phyloP scores from a whole-genome alignment of 2,797 vertebrate genomes.

The Pygocentrus nattereri region DNA sequence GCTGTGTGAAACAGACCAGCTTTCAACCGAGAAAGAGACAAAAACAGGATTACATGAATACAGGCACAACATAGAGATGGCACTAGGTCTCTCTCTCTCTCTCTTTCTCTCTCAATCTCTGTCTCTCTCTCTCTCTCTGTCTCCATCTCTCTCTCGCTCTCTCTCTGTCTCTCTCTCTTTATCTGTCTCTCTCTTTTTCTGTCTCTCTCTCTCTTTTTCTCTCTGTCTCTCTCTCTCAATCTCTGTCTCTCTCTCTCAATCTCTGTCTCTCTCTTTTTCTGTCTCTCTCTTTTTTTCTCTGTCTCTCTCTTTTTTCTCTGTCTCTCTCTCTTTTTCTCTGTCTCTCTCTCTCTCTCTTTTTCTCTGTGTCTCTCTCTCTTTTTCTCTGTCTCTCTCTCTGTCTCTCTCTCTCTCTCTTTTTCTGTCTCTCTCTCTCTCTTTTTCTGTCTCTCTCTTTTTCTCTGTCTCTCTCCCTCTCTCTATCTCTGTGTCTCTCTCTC shows the following conservation, averaged over 20 bases:
- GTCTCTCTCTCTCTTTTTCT: background rate
- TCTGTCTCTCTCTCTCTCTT: background rate
- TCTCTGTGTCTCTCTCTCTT: background rate
- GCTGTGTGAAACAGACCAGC: too few relatives aligned
- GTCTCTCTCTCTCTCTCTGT: background rate
- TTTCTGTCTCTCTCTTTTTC: background rate
- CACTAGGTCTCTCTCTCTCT: background rate
- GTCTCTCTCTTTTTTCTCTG: background rate
- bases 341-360: background rate
- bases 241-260: too few relatives aligned
- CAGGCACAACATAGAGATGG: background rate
- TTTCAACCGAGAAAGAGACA: too few relatives aligned
- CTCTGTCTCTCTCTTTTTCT: background rate
- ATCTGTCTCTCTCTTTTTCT: too few relatives aligned
- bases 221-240: constrained; percentile 5
- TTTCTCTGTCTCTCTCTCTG: background rate
- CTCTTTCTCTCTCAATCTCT: background rate
- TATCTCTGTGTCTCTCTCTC: background rate
- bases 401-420: background rate
- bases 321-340: background rate
- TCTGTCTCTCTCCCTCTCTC: background rate
- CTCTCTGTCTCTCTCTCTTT: background rate
- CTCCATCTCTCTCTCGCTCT: background rate
- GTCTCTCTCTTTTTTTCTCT: background rate
- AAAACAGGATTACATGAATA: background rate